Conservation (phyloP, 2,888 invertebrate genomes). For the Pantelozetes paolii region DNA sequence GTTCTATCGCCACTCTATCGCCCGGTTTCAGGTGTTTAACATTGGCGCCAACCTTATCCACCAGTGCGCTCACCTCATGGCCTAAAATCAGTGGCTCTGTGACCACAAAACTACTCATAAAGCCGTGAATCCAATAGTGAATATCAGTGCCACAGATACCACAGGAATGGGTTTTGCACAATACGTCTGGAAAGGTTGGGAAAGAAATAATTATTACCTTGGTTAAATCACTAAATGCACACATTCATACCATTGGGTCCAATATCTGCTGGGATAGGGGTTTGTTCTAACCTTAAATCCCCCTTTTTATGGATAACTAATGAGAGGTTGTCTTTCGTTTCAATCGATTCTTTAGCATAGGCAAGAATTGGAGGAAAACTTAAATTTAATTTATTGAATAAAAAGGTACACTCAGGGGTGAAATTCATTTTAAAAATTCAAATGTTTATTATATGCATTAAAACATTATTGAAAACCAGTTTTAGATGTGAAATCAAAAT, state of each 20-base stretch:
- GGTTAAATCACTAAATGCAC: background rate
- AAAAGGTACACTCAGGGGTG: no score
- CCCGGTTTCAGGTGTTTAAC: constrained; percentile 41
- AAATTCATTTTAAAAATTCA: no score
- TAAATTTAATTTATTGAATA: no score
- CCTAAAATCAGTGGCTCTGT: constrained; percentile 42
- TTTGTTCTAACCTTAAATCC: constrained; percentile 33
- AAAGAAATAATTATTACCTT: background rate
- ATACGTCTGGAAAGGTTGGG: constrained; percentile 35
- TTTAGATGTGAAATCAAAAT: no score
- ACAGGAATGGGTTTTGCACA: constrained; percentile 37
- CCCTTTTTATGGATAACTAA: constrained; percentile 26
- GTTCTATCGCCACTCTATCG: constrained; percentile 43
- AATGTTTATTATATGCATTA: no score
- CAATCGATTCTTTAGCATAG: background rate
- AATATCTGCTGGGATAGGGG: background rate
- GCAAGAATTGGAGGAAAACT: no score
- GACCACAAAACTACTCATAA: constrained; percentile 41
- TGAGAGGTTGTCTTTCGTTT: constrained; percentile 51
- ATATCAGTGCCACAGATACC: constrained; percentile 44
- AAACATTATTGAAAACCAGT: no score
- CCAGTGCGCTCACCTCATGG: constrained; percentile 41
- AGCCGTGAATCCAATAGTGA: constrained; percentile 40
- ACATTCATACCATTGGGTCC: constrained; percentile 34
- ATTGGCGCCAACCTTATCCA: constrained; percentile 41